Evolutionary conservation across 2,888 invertebrate species (phyloP).

Genomic region (Spisula solida): DNA sequence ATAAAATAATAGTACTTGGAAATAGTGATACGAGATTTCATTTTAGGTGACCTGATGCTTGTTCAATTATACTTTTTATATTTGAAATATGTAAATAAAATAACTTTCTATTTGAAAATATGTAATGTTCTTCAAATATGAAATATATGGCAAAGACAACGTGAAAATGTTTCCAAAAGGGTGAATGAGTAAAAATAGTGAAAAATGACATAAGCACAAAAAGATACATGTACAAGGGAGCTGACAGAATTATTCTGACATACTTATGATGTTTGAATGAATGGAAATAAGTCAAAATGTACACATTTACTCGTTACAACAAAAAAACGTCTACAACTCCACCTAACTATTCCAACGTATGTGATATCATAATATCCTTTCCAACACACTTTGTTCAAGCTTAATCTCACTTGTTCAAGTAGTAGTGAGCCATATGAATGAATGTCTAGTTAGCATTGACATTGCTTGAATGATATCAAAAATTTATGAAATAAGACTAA

Average conservation of each 20-base stretch:
- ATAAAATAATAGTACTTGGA: too few relatives aligned
- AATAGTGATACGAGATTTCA: too few relatives aligned
- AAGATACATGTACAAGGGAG: not conserved
- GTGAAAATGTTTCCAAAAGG: not conserved
- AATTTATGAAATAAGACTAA: not conserved
- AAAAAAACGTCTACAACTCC: not conserved
- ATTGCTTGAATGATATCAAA: constrained; percentile 16
- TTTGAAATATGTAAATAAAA: too few relatives aligned
- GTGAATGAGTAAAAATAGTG: not conserved
- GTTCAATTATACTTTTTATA: too few relatives aligned
- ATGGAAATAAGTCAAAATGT: not conserved
- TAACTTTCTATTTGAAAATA: too few relatives aligned
- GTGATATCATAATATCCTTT: constrained; percentile 2
- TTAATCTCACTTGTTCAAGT: constrained; percentile 1
- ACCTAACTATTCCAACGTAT: not conserved
- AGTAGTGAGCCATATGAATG: not conserved
- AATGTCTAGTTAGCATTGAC: not conserved
- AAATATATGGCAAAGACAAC: too few relatives aligned
- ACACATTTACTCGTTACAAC: not conserved
- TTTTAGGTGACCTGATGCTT: too few relatives aligned
- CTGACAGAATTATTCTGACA: not conserved
- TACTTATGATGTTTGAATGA: not conserved
- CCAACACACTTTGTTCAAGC: not conserved
- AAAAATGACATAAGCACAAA: too few relatives aligned
- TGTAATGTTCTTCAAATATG: too few relatives aligned